A percentile compares a stretch with the other conserved stretches of the same genome.
Evolutionary conservation across 2,888 invertebrate genomes (phyloP).

Genomic region (Patella ulyssiponensis): DNA sequence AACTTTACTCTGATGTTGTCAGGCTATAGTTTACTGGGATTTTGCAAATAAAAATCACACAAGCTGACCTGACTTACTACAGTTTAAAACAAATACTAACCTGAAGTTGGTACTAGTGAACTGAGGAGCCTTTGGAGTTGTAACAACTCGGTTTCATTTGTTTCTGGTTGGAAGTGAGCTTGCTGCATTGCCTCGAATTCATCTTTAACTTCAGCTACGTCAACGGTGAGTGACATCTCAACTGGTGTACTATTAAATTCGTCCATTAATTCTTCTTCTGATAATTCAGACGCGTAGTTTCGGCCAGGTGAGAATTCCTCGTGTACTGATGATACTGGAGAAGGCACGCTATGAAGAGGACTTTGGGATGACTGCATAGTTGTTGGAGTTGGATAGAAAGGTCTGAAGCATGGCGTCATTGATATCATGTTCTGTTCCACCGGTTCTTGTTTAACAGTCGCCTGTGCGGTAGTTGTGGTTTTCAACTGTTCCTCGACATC

Average conservation of each 20-base stretch:
- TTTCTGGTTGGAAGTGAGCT: slow-evolving; percentile 1
- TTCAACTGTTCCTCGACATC: slow-evolving; percentile 33
- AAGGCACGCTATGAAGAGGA: slow-evolving; percentile 7
- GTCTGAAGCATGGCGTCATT: slow-evolving; percentile 18
- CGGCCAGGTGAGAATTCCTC: slow-evolving; percentile 16
- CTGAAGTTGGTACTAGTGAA: slow-evolving; percentile 52
- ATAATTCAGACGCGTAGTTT: slow-evolving; percentile 27
- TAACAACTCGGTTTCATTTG: slow-evolving; percentile 43
- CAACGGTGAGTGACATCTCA: slow-evolving; percentile 25
- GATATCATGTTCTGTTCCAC: neutral
- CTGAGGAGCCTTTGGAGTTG: slow-evolving; percentile 56
- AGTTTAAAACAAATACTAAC: slow-evolving; percentile 39
- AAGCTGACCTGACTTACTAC: too few relatives aligned
- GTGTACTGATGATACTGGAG: slow-evolving; percentile 14
- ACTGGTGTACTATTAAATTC: slow-evolving; percentile 21
- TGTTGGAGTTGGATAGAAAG: neutral
- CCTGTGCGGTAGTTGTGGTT: slow-evolving; percentile 30
- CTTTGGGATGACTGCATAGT: neutral
- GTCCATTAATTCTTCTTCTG: slow-evolving; percentile 37
- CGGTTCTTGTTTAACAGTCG: slow-evolving; percentile 14
- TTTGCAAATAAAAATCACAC: too few relatives aligned
- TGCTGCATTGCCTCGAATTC: slow-evolving; percentile 1
- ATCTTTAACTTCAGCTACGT: slow-evolving; percentile 12
- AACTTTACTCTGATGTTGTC: too few relatives aligned
- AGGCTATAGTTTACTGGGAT: too few relatives aligned